Conservation (phyloP, 2,113 vertebrate genomes). For the Anolis sagrei region DNA sequence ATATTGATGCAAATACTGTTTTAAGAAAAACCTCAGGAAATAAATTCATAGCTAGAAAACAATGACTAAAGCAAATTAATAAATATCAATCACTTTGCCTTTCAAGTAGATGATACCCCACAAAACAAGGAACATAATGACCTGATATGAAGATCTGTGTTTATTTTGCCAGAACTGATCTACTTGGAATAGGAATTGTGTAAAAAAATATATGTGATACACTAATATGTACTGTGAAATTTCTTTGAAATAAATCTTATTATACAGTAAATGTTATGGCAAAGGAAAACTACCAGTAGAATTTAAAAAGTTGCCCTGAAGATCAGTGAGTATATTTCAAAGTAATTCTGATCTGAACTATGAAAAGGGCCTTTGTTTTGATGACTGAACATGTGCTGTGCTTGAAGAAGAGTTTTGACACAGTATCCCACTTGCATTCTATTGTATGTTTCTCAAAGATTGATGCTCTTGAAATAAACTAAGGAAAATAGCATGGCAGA, state of each 20-base stretch:
- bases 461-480: neutral
- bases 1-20: neutral
- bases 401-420: too few species aligned
- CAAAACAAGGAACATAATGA: neutral
- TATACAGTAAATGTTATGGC: conserved; percentile 20
- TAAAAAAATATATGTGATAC: conserved; percentile 21
- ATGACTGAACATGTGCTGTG: neutral
- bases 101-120: neutral
- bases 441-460: too few species aligned
- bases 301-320: neutral
- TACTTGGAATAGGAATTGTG: neutral
- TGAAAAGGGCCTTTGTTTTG: neutral
- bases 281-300: neutral
- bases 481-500: neutral
- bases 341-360: neutral
- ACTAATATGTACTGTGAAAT: neutral
- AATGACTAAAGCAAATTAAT: neutral
- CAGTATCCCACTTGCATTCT: neutral
- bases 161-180: neutral
- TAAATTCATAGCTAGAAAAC: conserved; percentile 1
- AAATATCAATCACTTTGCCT: neutral
- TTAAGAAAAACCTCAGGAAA: conserved; percentile 27
- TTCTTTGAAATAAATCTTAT: neutral
- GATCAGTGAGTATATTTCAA: neutral
- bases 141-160: conserved; percentile 8